These are phyloP conservation scores for Nemoura dubitans DNA, from an alignment of 2,888 invertebrate species.

Conservation along the genomic window DNA sequence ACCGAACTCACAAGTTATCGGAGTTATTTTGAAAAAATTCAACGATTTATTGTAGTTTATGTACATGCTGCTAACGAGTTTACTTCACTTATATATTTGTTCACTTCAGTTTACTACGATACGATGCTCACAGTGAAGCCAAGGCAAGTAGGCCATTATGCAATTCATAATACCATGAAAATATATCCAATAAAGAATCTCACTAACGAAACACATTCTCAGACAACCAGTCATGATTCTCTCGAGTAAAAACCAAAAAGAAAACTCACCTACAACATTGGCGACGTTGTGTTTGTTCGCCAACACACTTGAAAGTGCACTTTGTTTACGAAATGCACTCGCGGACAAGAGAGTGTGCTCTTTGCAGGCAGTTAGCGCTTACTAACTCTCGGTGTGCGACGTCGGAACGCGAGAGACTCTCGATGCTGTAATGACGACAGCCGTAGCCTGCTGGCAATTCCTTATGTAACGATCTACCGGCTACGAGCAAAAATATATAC, in stretches of 20 bases:
- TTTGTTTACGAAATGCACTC: not conserved
- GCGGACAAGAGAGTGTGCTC: not conserved
- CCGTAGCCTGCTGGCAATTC: not conserved
- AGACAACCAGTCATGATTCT: not conserved
- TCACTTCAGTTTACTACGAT: not conserved
- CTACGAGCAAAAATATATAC: not conserved
- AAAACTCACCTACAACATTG: not conserved
- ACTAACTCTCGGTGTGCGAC: not conserved
- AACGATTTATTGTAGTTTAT: not conserved
- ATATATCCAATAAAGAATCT: not conserved
- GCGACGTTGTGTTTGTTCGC: not conserved
- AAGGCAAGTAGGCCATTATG: not conserved
- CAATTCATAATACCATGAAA: not conserved
- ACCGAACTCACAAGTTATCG: not conserved
- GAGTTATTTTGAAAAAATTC: not conserved
- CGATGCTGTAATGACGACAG: not conserved
- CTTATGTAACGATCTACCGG: not conserved
- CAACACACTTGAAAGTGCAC: not conserved
- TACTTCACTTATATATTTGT: not conserved
- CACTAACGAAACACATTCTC: not conserved
- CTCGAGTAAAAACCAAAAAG: not conserved
- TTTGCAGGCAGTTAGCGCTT: not conserved
- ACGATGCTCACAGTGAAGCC: not conserved
- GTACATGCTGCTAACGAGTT: not conserved
- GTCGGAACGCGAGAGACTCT: not conserved